Conservation (phyloP, 2,113 vertebrate genomes). For the Lepisosteus oculatus region DNA sequence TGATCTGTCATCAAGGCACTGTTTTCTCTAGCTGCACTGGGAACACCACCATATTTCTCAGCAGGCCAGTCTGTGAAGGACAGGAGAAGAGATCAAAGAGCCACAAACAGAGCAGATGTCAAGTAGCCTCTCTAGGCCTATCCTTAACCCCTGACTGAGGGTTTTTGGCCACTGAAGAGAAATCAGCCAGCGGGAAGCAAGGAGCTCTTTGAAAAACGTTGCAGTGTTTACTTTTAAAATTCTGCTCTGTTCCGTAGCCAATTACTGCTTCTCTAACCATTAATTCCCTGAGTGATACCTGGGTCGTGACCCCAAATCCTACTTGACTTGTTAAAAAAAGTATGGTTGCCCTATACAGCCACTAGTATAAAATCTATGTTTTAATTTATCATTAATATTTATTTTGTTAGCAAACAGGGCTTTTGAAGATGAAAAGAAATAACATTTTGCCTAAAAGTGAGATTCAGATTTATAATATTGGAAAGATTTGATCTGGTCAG, state of each 20-base stretch:
- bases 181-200: slow-evolving; percentile 46
- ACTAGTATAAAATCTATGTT: background rate
- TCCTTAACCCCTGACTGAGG: slow-evolving; percentile 67
- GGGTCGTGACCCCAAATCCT: slow-evolving; percentile 14
- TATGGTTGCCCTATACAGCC: slow-evolving; percentile 13
- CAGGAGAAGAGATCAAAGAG: slow-evolving; percentile 64
- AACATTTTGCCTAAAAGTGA: no score
- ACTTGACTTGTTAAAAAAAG: slow-evolving; percentile 20
- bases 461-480: background rate
- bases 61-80: slow-evolving; percentile 49
- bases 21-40: slow-evolving; percentile 55
- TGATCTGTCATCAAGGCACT: slow-evolving; percentile 66
- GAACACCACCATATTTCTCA: slow-evolving; percentile 40
- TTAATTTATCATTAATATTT: background rate
- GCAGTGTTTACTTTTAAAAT: slow-evolving; percentile 31
- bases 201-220: slow-evolving; percentile 33
- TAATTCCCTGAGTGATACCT: slow-evolving; percentile 8
- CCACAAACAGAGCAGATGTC: slow-evolving; percentile 70
- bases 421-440: no score
- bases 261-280: slow-evolving; percentile 18
- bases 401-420: background rate
- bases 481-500: background rate
- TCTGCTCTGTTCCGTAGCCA: slow-evolving; percentile 17
- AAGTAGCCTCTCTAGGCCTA: slow-evolving; percentile 70
- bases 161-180: slow-evolving; percentile 55